Base-by-base conservation (phyloP, 2,797 vertebrate species). In the Helicolenus hilgendorfi region DNA sequence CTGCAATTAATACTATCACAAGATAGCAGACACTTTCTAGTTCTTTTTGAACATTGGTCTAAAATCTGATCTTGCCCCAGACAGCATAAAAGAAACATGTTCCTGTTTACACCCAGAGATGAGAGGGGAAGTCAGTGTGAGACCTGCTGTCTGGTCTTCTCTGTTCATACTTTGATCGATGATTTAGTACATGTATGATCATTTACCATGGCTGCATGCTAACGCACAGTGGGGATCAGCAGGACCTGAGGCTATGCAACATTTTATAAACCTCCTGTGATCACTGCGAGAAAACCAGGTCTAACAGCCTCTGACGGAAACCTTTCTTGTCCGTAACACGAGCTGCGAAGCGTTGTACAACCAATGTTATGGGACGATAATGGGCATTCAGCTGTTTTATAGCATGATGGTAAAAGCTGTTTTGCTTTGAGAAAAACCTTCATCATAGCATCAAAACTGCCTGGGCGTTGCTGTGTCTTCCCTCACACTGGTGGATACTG, bases 161-260 rank as follows among this genome's bases (percentile, higher is more conserved):
- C 56, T 79, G 36, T 29, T 81, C 55, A n/a, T 27, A 67, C 92
- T 92, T 92, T 91, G 86, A 94, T 83, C 20, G 24, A 63, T n/a
- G 67, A 77, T 38, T 86, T 75, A 53, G 59, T 55, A 36, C 55
- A 72, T 33, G 27, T 90, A 68, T 74, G 74, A 79, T 89, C 63
- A 83, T 88, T 89, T 79, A 75, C 58, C n/a, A 7, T 36, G 41
- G 56, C 75, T 56, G 4, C 67, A 76, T 71, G 27, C 62, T 4
- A 58, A 53, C 56, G 38, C 67, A 33, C 41, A 71, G 69, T 15
- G 45, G 60, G 69, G 87, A 77, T 85, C 18, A 65, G 73, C 33
- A 27, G 63, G 38, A 71, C 76, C 64, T 2, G 31, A 73, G 55
- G 63, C 69, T n/a, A 41, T 27, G 73, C 27, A 80, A 80, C 31